These are phyloP conservation scores for Hippoglossus hippoglossus DNA, from an alignment of 2,797 vertebrate species.

Conservation along the genomic window DNA sequence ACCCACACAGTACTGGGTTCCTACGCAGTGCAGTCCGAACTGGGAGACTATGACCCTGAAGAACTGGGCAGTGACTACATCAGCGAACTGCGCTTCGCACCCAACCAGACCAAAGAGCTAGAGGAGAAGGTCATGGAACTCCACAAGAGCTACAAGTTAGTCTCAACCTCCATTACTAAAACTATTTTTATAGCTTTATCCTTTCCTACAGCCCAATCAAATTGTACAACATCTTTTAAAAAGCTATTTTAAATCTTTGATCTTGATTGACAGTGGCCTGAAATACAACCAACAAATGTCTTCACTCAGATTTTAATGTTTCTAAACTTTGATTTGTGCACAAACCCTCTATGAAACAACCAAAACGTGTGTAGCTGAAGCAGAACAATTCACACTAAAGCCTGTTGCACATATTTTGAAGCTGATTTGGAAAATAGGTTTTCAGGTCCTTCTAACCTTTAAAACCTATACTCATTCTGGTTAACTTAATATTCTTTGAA, in stretches of 20 bases:
- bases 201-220: background rate
- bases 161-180: background rate
- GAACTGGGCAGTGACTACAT: constrained; percentile 92
- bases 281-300: no score
- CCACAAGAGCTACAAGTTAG: constrained; percentile 96
- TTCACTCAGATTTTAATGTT: no score
- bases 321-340: no score
- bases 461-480: background rate
- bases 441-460: background rate
- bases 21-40: constrained; percentile 94
- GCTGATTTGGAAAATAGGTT: background rate
- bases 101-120: constrained; percentile 96
- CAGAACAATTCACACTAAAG: no score
- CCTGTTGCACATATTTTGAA: background rate
- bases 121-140: constrained; percentile 97
- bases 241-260: no score
- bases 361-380: background rate
- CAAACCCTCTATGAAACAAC: no score
- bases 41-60: constrained; percentile 94
- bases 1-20: constrained; percentile 95
- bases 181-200: no score
- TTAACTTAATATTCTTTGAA: constrained; percentile 14
- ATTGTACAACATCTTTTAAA: no score
- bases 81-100: constrained; percentile 94
- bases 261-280: no score